phyloP scores from a whole-genome alignment of 1,140 invertebrate species.

The Frieseomelitta varia region DNA sequence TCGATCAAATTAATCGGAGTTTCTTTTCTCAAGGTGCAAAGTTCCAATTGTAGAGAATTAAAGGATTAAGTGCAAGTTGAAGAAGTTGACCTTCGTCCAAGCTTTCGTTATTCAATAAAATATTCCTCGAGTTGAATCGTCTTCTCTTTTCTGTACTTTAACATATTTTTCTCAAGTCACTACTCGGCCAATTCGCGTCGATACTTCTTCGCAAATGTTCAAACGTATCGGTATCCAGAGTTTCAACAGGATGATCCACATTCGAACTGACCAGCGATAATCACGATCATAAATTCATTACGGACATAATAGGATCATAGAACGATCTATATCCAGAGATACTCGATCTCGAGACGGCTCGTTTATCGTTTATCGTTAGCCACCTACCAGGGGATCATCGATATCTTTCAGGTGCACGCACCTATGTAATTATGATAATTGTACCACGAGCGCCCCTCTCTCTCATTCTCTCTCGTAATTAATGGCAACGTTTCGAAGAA shows the following conservation, averaged over 20 bases:
- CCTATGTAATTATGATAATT: constrained; percentile 58
- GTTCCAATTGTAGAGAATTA: background rate
- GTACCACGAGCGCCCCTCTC: constrained; percentile 37
- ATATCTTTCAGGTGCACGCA: constrained; percentile 43
- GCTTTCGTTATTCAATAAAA: background rate
- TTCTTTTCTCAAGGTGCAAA: background rate
- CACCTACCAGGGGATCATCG: constrained; percentile 40
- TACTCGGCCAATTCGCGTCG: background rate
- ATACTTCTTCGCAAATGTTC: background rate
- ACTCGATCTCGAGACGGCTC: constrained; percentile 32
- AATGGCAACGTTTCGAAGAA: constrained; percentile 55
- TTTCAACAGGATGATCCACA: constrained; percentile 13
- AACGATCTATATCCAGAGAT: background rate
- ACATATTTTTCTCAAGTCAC: background rate
- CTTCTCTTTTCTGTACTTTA: no score
- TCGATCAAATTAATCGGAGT: background rate
- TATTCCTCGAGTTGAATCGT: background rate
- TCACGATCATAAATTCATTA: constrained; percentile 17
- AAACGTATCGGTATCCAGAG: no score
- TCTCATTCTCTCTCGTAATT: constrained; percentile 18
- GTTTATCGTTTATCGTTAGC: constrained; percentile 25
- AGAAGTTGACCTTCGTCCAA: background rate
- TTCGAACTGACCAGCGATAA: background rate
- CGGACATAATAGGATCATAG: constrained; percentile 13
- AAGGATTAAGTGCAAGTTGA: no score